Evolutionary conservation across 2,888 invertebrate genomes (phyloP), one percentile per base, ranked within the genome.

Genomic region (Agapetus fuscipes): DNA sequence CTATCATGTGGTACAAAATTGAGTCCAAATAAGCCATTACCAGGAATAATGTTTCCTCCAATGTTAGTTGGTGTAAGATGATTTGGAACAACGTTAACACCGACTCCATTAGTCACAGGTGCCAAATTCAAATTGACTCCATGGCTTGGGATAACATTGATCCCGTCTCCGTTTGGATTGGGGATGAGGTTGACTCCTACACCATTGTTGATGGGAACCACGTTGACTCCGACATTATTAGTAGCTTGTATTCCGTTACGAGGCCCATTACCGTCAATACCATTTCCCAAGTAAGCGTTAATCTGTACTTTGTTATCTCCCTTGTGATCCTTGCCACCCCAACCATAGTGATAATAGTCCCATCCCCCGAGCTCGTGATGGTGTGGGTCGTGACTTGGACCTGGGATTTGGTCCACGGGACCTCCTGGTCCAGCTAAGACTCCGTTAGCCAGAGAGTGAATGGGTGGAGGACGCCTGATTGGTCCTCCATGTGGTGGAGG

Each of bases 391-490:
- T 24, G 41, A 35, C 35, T 40, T 28, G 33, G 43, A 43, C 45
- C 43, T 34, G 37, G 43, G 13, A 46, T 34, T 46, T 12, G 64
- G 61, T 3, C 67, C 62, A 39, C 59, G 2, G 61, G 61, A 2
- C 64, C 63, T 0, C 63, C 66, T 1, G 73, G 71, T 2, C 73
- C 74, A 7, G 61, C 61, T 10, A 75, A 52, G 2, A 74, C 55
- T 33, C 59, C 58, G 50, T 60, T 58, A 49, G 62, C 54, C 2
- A 54, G 53, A 2, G 60, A 59, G 47, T 64, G 57, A 7, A 56
- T 48, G 1, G 61, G 62, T 26, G 54, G 35, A 3, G 58, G 56
- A 10, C 58, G 56, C 12, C 48, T 37, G 2, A 54, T 59, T 9
- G 55, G 34, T 2, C 49, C 52, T 60, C 63, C 48, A 5, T 12